A percentile compares a stretch with the other conserved stretches of the same genome.
These are phyloP conservation scores for Incurvaria masculella DNA, from an alignment of 2,888 invertebrate species.

Conservation along the genomic window DNA sequence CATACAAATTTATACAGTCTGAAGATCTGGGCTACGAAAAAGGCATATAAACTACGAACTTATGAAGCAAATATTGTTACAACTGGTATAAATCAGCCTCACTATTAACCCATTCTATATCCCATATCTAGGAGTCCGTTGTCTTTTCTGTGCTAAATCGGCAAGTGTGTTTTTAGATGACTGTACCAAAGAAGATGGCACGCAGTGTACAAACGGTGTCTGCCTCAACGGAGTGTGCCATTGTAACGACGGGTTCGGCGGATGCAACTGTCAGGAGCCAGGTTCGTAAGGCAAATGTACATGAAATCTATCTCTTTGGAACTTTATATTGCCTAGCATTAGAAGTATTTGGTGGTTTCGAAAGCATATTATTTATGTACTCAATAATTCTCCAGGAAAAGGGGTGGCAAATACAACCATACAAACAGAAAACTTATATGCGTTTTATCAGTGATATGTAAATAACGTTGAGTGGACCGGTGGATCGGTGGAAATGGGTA, in stretches of 20 bases:
- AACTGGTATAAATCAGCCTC: background rate
- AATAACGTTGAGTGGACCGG: background rate
- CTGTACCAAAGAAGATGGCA: conserved; percentile 89
- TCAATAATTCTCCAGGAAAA: no score
- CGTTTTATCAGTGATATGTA: background rate
- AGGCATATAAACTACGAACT: no score
- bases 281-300: no score
- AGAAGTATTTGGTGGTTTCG: no score
- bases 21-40: no score
- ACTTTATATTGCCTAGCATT: no score
- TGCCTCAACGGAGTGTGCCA: conserved; percentile 92
- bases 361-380: no score
- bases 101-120: conserved; percentile 11
- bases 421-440: background rate
- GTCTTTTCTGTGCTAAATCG: background rate
- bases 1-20: no score
- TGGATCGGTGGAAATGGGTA: no score
- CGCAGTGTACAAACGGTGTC: conserved; percentile 87
- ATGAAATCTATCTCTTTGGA: no score
- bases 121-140: background rate
- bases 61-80: no score
- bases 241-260: conserved; percentile 94
- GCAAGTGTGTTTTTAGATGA: conserved; percentile 63
- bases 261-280: conserved; percentile 91
- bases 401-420: no score